These are phyloP conservation scores for Homalodisca vitripennis DNA, from an alignment of 1,140 invertebrate genomes.

Conservation along the genomic window DNA sequence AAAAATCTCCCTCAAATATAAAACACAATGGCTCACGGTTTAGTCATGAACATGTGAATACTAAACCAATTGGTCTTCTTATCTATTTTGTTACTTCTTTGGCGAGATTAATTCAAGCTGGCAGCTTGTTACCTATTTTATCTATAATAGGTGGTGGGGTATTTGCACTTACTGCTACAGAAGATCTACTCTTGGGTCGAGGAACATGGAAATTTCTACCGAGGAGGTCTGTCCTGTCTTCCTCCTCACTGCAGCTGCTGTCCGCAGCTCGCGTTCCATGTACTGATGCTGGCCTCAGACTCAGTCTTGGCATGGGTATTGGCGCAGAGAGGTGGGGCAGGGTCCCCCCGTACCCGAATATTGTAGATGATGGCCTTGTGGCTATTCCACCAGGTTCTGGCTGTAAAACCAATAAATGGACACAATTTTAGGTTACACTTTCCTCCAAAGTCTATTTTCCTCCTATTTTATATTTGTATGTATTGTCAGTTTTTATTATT, in stretches of 20 bases:
- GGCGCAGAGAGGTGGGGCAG: conserved; percentile 53
- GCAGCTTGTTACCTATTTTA: too few relatives aligned
- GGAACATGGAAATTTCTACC: conserved; percentile 67
- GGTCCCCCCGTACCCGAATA: conserved; percentile 68
- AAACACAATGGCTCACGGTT: too few relatives aligned
- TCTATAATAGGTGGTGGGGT: too few relatives aligned
- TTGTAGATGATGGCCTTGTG: conserved; percentile 76
- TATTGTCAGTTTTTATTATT: too few relatives aligned
- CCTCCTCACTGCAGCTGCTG: conserved; percentile 64
- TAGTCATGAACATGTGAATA: too few relatives aligned
- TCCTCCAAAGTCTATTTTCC: too few relatives aligned
- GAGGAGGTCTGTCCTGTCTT: conserved; percentile 71
- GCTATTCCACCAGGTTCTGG: conserved; percentile 62
- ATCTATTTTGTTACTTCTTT: too few relatives aligned
- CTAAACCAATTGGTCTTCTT: too few relatives aligned
- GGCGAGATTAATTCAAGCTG: too few relatives aligned
- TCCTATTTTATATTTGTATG: too few relatives aligned
- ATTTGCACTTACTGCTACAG: conserved; percentile 58
- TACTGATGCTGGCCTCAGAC: conserved; percentile 47
- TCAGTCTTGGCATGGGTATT: conserved; percentile 65
- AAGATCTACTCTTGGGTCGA: conserved; percentile 74
- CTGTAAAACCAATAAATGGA: conserved; percentile 47
- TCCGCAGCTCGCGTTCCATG: conserved; percentile 48
- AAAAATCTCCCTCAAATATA: too few relatives aligned
- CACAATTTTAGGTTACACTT: neutral